Evolutionary conservation across 1,140 invertebrate species (phyloP).

Genomic region (Drosophila saltans): DNA sequence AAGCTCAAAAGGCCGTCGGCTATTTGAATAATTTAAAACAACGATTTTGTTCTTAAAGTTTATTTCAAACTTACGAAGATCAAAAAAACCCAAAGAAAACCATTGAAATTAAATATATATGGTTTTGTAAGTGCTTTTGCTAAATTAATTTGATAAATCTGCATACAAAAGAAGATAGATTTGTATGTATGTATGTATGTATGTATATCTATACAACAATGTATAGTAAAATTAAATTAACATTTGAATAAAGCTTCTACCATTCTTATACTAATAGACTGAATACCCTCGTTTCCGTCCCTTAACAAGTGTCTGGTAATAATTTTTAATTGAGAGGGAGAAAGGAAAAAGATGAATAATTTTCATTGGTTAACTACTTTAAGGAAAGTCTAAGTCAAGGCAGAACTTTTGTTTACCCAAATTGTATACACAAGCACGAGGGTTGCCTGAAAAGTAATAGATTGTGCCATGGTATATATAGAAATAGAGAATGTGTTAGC

Average conservation of each 20-base stretch:
- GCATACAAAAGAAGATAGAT: background rate
- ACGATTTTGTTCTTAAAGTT: background rate
- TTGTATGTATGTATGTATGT: too few relatives aligned
- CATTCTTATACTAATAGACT: too few relatives aligned
- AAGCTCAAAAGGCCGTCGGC: constrained; percentile 12
- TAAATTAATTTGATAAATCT: background rate
- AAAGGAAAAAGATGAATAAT: background rate
- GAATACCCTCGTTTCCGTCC: background rate
- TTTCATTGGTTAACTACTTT: background rate
- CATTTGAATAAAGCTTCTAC: too few relatives aligned
- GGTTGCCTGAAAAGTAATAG: background rate
- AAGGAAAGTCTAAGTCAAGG: background rate
- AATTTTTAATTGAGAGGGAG: background rate
- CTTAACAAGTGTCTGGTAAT: background rate
- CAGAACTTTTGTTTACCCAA: background rate
- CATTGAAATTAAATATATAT: background rate
- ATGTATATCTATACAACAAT: background rate
- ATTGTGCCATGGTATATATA: too few relatives aligned
- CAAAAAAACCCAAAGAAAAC: background rate
- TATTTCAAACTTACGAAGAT: background rate
- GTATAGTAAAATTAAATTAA: too few relatives aligned
- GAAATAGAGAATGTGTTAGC: too few relatives aligned
- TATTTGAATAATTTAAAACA: constrained; percentile 19
- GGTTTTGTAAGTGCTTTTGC: background rate
- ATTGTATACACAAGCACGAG: background rate